A percentile compares a stretch with the other conserved stretches of the same genome.
phyloP scores from a whole-genome alignment of 2,113 vertebrate genomes.

The Hypocryptadius cinnamomeus region DNA sequence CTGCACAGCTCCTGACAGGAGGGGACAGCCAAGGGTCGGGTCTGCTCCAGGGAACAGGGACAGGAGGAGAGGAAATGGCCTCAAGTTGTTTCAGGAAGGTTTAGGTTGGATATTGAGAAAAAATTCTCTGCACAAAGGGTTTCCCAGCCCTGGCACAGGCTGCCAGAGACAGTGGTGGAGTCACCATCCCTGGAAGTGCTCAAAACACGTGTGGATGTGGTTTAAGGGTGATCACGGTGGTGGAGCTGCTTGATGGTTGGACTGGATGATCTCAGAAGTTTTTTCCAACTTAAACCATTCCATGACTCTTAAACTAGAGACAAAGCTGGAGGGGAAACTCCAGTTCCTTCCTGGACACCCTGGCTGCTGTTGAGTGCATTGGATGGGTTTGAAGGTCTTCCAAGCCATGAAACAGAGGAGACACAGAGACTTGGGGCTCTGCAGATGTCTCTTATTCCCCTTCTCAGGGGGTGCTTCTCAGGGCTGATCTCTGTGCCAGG shows the following conservation, averaged over 20 bases:
- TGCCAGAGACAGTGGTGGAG: neutral
- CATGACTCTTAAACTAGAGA: neutral
- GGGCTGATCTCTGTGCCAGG: neutral
- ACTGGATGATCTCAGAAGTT: neutral
- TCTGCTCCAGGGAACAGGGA: neutral
- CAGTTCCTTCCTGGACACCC: neutral
- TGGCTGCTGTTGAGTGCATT: neutral
- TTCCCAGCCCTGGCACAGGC: neutral
- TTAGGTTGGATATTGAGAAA: neutral
- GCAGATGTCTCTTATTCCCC: neutral
- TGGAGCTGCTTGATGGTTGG: neutral
- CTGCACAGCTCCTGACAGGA: neutral
- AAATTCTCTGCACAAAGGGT: neutral
- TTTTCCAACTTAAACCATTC: neutral
- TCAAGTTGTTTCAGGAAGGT: accelerated
- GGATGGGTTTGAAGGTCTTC: neutral
- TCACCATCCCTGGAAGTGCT: neutral
- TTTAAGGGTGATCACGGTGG: neutral
- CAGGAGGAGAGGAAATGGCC: neutral
- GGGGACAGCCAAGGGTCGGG: accelerated
- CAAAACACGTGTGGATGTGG: neutral
- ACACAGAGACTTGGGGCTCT: neutral
- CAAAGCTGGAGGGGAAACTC: neutral
- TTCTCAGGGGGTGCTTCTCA: neutral
- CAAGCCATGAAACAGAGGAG: neutral